Conservation (phyloP, 37 sponge, comb jelly and placozoan genomes). For the Ianthella basta region DNA sequence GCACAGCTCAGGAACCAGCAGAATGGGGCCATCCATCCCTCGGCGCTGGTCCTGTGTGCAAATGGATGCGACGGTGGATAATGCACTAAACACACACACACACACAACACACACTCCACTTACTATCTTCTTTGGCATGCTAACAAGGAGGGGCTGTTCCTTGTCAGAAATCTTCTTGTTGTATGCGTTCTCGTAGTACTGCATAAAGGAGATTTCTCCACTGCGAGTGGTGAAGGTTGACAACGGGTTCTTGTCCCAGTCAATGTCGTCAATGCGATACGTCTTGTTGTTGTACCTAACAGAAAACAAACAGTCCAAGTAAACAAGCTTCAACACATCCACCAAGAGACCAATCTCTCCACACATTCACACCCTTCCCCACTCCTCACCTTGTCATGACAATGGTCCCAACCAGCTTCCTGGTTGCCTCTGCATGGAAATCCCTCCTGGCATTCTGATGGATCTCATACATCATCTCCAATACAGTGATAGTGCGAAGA, state of each 20-base stretch:
- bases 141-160: slow-evolving; percentile 88
- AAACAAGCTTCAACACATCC: not conserved
- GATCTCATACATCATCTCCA: slow-evolving; percentile 76
- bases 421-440: slow-evolving; percentile 70
- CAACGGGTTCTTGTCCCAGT: slow-evolving; percentile 78
- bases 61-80: not conserved
- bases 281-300: slow-evolving; percentile 96
- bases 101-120: not conserved
- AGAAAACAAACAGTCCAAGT: not conserved
- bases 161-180: slow-evolving; percentile 66
- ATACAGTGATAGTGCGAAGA: slow-evolving; percentile 88
- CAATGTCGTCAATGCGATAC: slow-evolving; percentile 96
- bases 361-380: not conserved
- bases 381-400: slow-evolving; percentile 81
- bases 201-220: slow-evolving; percentile 75
- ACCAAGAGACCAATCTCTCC: no score
- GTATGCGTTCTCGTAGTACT: slow-evolving; percentile 80
- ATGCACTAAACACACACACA: not conserved
- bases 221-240: slow-evolving; percentile 55
- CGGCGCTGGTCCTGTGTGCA: slow-evolving; percentile 40
- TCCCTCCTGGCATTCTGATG: slow-evolving; percentile 18
- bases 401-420: slow-evolving; percentile 85
- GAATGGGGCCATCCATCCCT: slow-evolving; percentile 66
- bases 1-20: slow-evolving; percentile 92
- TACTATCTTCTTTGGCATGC: slow-evolving; percentile 67